Conservation (phyloP, 1,140 invertebrate genomes). For the Ceratina australensis region DNA sequence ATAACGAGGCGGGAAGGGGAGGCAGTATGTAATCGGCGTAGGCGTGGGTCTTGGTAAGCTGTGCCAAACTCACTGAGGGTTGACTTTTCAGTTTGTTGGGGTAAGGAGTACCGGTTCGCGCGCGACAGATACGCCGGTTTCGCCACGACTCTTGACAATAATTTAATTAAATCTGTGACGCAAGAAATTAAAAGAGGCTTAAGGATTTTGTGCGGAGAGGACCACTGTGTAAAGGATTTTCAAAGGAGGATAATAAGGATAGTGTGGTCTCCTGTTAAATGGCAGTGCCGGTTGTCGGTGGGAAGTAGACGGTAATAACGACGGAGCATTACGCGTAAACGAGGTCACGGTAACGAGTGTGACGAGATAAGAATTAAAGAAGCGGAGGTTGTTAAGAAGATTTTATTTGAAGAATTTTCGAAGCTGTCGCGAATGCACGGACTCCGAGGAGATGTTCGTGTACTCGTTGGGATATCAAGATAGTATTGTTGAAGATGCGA, state of each 20-base stretch:
- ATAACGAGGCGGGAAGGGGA: constrained; percentile 40
- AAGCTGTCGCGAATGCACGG: not conserved
- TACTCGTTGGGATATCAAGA: no score
- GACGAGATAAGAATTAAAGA: not conserved
- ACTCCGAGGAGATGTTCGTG: not conserved
- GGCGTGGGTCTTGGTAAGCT: not conserved
- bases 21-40: not conserved
- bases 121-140: no score
- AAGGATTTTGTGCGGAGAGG: not conserved
- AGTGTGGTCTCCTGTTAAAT: no score
- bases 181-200: not conserved
- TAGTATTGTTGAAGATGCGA: no score
- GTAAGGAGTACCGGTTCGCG: constrained; percentile 13
- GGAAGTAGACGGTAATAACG: not conserved
- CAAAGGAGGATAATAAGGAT: not conserved
- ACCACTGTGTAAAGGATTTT: not conserved
- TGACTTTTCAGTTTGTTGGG: not conserved
- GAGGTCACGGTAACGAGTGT: not conserved
- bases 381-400: not conserved
- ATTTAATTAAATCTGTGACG: not conserved
- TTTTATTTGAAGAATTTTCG: not conserved
- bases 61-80: not conserved
- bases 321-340: not conserved
- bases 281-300: not conserved
- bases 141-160: no score